Percentiles rank a stretch among this genome's conserved stretches.
phyloP scores from a whole-genome alignment of 2,888 invertebrate genomes.

The Catocala nupta region DNA sequence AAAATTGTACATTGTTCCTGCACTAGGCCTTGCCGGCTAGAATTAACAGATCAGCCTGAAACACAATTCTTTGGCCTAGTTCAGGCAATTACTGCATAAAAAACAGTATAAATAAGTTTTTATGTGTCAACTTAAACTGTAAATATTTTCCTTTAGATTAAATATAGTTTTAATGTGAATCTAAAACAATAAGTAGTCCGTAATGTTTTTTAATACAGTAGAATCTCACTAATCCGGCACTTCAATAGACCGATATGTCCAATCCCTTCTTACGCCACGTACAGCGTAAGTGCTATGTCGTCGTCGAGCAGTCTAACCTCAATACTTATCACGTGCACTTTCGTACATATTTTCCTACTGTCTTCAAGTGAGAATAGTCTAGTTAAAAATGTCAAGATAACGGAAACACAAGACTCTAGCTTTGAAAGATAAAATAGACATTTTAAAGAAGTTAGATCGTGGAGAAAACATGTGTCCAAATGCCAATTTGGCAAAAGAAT shows the following conservation, averaged over 20 bases:
- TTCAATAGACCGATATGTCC: slow-evolving; percentile 31
- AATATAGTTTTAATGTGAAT: no score
- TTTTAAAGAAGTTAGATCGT: slow-evolving; percentile 51
- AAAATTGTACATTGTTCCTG: no score
- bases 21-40: no score
- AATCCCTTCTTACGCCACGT: slow-evolving; percentile 31
- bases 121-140: no score
- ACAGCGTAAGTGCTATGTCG: slow-evolving; percentile 23
- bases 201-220: no score
- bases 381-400: slow-evolving; percentile 19
- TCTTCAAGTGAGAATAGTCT: slow-evolving; percentile 25
- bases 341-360: slow-evolving; percentile 10
- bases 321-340: slow-evolving; percentile 24
- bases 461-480: slow-evolving; percentile 43
- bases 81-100: no score
- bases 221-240: slow-evolving; percentile 32
- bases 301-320: slow-evolving; percentile 34
- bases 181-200: no score
- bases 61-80: no score
- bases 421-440: slow-evolving; percentile 42
- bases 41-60: no score
- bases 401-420: slow-evolving; percentile 18
- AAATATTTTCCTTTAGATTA: no score
- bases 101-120: no score
- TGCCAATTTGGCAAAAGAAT: slow-evolving; percentile 48